Evolutionary conservation across 1,140 invertebrate genomes (phyloP).

Genomic region (Drosophila kurseongensis): DNA sequence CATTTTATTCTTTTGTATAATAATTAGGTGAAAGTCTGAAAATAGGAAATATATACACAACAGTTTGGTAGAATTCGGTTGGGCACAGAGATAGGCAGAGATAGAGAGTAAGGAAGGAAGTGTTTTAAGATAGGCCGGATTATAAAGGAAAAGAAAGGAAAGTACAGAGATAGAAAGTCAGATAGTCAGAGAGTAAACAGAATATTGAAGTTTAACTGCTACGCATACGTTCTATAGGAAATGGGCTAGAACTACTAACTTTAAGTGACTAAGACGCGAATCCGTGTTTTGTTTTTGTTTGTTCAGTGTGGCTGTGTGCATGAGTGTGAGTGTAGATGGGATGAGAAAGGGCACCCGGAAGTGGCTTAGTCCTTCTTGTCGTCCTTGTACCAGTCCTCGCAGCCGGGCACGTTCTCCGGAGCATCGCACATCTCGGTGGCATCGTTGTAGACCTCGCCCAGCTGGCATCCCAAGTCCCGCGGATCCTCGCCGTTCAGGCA

Average conservation of each 20-base stretch:
- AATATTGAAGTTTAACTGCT: slow-evolving; percentile 54
- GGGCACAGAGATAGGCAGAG: slow-evolving; percentile 23
- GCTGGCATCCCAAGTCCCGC: slow-evolving; percentile 92
- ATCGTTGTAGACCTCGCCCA: slow-evolving; percentile 95
- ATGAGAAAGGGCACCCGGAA: neutral
- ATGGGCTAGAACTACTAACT: slow-evolving; percentile 76
- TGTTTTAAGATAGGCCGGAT: neutral
- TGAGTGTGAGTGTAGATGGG: slow-evolving; percentile 24
- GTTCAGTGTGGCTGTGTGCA: slow-evolving; percentile 13
- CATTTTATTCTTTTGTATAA: slow-evolving; percentile 62
- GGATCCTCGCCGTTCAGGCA: slow-evolving; percentile 94
- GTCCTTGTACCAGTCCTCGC: slow-evolving; percentile 94
- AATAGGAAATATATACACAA: slow-evolving; percentile 69
- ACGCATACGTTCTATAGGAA: slow-evolving; percentile 72
- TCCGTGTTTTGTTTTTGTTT: slow-evolving; percentile 22
- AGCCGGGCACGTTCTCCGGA: slow-evolving; percentile 94
- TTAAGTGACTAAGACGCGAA: slow-evolving; percentile 77
- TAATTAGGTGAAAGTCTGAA: slow-evolving; percentile 40
- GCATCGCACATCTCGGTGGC: slow-evolving; percentile 92
- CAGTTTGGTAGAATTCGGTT: slow-evolving; percentile 24
- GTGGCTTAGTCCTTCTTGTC: slow-evolving; percentile 81
- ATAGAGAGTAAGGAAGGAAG: neutral
- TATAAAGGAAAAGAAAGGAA: neutral
- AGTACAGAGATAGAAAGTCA: slow-evolving; percentile 6
- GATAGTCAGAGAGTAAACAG: slow-evolving; percentile 4